A percentile compares a stretch with the other conserved stretches of the same genome.
Evolutionary conservation across 2,797 vertebrate genomes (phyloP).

Genomic region (Bovichtus variegatus): DNA sequence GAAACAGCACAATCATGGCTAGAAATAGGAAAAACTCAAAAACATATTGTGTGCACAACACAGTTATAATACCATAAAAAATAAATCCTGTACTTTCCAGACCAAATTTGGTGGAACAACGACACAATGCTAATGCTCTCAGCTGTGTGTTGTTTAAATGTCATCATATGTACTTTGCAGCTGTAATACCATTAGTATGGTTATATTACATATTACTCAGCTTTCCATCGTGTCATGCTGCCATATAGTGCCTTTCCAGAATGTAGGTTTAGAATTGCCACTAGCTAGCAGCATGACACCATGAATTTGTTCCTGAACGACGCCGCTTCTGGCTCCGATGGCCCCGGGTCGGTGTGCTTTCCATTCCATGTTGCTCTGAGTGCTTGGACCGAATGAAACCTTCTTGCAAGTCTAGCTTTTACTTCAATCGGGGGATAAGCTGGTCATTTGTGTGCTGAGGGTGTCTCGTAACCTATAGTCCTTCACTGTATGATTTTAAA

Average conservation of each 20-base stretch:
- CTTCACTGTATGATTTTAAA: neutral
- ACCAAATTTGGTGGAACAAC: neutral
- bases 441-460: neutral
- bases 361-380: neutral
- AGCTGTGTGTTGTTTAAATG: neutral
- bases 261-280: neutral
- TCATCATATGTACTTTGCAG: neutral
- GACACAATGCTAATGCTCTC: neutral
- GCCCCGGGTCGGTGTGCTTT: constrained; percentile 20
- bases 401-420: neutral
- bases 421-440: neutral
- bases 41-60: no score
- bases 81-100: neutral
- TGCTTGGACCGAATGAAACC: constrained; percentile 9
- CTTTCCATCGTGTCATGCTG: neutral
- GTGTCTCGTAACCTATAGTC: neutral
- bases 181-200: neutral
- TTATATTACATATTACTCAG: neutral
- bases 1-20: no score
- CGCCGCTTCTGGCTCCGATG: neutral
- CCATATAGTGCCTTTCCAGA: neutral
- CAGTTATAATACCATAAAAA: no score
- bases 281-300: neutral
- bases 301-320: neutral
- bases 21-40: no score